Conservation (phyloP, 2,797 vertebrate species). For the Darevskia nairensis region DNA sequence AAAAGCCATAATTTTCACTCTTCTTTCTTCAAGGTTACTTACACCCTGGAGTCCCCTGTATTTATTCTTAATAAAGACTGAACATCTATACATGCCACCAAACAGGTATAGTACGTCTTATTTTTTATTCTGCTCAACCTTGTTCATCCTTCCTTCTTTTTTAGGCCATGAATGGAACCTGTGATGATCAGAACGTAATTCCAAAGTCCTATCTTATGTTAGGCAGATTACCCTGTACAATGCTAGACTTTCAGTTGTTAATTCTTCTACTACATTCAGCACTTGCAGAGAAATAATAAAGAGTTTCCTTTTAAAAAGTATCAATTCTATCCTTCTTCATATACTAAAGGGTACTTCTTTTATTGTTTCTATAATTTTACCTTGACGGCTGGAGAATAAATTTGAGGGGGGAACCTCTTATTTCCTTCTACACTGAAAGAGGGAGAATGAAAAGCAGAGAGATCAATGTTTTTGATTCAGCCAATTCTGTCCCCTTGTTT, state of each 20-base stretch:
- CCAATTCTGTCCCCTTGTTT: not conserved
- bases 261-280: slow-evolving; percentile 27
- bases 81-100: slow-evolving; percentile 48
- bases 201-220: slow-evolving; percentile 34
- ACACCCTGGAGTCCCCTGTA: slow-evolving; percentile 36
- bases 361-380: not conserved
- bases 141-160: slow-evolving; percentile 56
- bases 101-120: slow-evolving; percentile 44
- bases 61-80: slow-evolving; percentile 41
- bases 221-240: not conserved
- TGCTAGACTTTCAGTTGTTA: slow-evolving; percentile 47
- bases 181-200: slow-evolving; percentile 48
- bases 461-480: not conserved
- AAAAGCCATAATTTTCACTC: slow-evolving; percentile 21
- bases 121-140: slow-evolving; percentile 49
- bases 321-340: not conserved
- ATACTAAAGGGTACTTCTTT: not conserved
- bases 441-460: not conserved
- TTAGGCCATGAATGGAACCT: slow-evolving; percentile 51
- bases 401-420: not conserved
- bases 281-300: slow-evolving; percentile 31
- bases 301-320: not conserved
- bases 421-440: not conserved
- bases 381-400: not conserved
- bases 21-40: slow-evolving; percentile 52